Evolutionary conservation across 2,797 vertebrate species (phyloP).

Genomic region (Nasua narica): DNA sequence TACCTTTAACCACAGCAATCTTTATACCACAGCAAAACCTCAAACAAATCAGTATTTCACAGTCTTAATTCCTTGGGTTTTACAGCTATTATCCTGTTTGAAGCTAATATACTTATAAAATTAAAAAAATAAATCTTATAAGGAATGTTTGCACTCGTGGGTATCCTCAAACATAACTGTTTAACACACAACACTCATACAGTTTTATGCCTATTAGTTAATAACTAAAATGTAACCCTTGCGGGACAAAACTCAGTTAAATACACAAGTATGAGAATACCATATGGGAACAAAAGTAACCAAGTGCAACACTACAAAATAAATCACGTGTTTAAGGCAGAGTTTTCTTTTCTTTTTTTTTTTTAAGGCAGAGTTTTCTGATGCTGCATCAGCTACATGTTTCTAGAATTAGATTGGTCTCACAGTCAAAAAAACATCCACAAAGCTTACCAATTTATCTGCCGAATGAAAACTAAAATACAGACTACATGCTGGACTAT

Average conservation of each 20-base stretch:
- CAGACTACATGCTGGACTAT: not conserved
- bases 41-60: not conserved
- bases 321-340: not conserved
- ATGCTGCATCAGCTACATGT: not conserved
- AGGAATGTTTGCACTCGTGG: not conserved
- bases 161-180: not conserved
- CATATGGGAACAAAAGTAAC: not conserved
- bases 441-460: not conserved
- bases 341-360: too few species aligned
- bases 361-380: conserved; percentile 35
- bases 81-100: not conserved
- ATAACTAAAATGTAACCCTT: conserved; percentile 19
- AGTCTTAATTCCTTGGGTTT: not conserved
- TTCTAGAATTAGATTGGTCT: conserved; percentile 17
- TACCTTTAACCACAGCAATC: not conserved
- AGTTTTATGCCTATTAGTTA: not conserved
- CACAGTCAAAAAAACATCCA: not conserved
- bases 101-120: not conserved
- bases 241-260: not conserved
- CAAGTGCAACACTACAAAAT: not conserved
- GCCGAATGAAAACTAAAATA: not conserved
- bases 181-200: not conserved
- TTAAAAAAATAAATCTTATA: not conserved
- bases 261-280: not conserved
- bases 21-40: conserved; percentile 13